A percentile compares a stretch with the other conserved stretches of the same genome.
Evolutionary conservation across 1,140 invertebrate species (phyloP).

Genomic region (Druon quercuslanigerum): DNA sequence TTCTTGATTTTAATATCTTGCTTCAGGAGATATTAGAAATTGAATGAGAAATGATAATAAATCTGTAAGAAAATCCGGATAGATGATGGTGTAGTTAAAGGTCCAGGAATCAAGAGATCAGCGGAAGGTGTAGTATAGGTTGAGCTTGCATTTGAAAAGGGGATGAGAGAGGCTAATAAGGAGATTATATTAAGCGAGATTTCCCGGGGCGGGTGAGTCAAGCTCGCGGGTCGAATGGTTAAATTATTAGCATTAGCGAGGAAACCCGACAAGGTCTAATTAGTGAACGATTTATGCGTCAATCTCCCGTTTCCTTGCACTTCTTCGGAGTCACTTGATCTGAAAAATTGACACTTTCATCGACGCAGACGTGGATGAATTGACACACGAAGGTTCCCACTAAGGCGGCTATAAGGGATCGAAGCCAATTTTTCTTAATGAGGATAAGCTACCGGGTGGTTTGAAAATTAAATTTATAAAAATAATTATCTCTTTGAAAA

Average conservation of each 20-base stretch:
- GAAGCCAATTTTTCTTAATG: background rate
- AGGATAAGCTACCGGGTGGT: background rate
- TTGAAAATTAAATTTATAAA: background rate
- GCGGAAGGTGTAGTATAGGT: background rate
- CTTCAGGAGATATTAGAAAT: too few relatives aligned
- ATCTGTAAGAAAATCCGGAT: conserved; percentile 15
- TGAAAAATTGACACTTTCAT: conserved; percentile 30
- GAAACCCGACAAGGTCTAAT: conserved; percentile 20
- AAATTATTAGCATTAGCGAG: conserved; percentile 25
- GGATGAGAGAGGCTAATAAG: conserved; percentile 41
- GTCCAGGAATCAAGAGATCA: conserved; percentile 1
- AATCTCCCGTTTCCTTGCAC: conserved; percentile 1
- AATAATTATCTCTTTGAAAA: too few relatives aligned
- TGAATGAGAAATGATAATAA: conserved; percentile 1
- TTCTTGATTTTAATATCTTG: too few relatives aligned
- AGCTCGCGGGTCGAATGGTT: conserved; percentile 22
- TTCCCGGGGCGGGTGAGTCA: conserved; percentile 35
- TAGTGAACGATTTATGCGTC: conserved; percentile 20
- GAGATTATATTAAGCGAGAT: conserved; percentile 47
- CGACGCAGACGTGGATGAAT: background rate
- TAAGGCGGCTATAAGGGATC: conserved; percentile 6
- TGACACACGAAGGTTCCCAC: background rate
- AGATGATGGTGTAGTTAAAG: conserved; percentile 5
- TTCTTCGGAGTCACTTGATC: background rate
- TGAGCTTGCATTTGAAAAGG: background rate